Percentiles rank a stretch among this genome's conserved stretches.
Evolutionary conservation across 92 coral and sea anemone genomes (phyloP).

Genomic region (Phenganax marumi): DNA sequence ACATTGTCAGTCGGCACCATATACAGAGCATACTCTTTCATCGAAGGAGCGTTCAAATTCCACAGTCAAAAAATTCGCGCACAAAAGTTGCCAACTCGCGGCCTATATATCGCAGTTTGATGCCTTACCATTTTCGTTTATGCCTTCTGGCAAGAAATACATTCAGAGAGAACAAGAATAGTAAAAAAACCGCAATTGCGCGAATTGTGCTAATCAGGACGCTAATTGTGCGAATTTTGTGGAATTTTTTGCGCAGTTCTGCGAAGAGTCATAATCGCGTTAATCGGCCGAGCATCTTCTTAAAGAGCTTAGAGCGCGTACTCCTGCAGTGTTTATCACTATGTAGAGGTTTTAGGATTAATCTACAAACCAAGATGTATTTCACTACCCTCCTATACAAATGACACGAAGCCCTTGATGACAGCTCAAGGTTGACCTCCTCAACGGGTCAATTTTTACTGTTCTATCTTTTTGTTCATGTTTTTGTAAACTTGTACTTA

Average conservation of each 20-base stretch:
- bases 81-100: not conserved
- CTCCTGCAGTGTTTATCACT: slow-evolving; percentile 7
- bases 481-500: not conserved
- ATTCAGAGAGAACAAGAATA: not conserved
- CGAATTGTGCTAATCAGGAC: not conserved
- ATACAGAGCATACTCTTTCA: not conserved
- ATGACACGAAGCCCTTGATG: slow-evolving; percentile 36
- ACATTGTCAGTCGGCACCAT: slow-evolving; percentile 19
- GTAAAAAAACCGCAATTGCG: not conserved
- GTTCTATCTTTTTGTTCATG: not conserved
- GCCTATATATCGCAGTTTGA: not conserved
- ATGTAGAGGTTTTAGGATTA: not conserved
- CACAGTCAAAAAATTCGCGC: not conserved
- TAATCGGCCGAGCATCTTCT: slow-evolving; percentile 7
- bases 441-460: slow-evolving; percentile 28
- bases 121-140: not conserved
- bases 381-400: slow-evolving; percentile 37
- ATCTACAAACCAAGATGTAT: slow-evolving; percentile 23
- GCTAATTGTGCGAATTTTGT: not conserved
- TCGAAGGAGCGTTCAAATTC: slow-evolving; percentile 4
- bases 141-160: not conserved
- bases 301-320: not conserved
- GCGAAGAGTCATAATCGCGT: slow-evolving; percentile 6
- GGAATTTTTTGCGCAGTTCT: not conserved
- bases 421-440: slow-evolving; percentile 39